Conservation (phyloP, 2,797 vertebrate genomes). For the Lates japonicus region DNA sequence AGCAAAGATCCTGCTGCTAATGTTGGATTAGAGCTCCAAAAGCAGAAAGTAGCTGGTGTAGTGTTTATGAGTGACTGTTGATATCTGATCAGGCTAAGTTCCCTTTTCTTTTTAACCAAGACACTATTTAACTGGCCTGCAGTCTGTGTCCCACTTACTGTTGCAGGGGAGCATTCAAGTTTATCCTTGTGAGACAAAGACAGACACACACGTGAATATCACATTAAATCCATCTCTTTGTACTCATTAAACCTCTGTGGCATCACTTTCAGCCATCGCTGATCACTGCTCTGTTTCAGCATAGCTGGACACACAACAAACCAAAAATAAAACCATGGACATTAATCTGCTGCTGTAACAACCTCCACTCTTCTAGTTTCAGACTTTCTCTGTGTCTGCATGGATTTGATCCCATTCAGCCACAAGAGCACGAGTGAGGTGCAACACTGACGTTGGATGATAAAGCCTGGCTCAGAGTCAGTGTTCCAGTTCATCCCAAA, state of each 20-base stretch:
- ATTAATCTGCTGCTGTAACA: neutral
- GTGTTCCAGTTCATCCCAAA: neutral
- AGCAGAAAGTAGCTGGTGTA: slow-evolving; percentile 33
- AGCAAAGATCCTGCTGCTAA: slow-evolving; percentile 45
- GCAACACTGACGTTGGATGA: neutral
- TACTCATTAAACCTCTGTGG: neutral
- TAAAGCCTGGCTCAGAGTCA: too few relatives aligned
- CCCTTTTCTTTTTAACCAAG: slow-evolving; percentile 4
- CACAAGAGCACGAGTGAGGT: neutral
- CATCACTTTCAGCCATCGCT: neutral
- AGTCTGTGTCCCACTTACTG: neutral
- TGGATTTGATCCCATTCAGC: neutral
- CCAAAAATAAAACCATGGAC: too few relatives aligned
- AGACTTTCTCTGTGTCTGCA: neutral
- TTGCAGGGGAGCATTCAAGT: slow-evolving; percentile 6
- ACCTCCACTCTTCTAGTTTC: neutral
- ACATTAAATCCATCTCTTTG: slow-evolving; percentile 14
- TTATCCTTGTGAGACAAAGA: neutral
- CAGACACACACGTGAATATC: neutral
- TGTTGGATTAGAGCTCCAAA: slow-evolving; percentile 46
- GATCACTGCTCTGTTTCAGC: neutral
- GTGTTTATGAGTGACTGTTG: slow-evolving; percentile 42
- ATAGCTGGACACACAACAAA: neutral
- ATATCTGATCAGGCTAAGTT: slow-evolving; percentile 38
- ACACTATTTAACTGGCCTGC: slow-evolving; percentile 4